Evolutionary conservation across 2,888 invertebrate species (phyloP).

Genomic region (Drosophila anomalipes): DNA sequence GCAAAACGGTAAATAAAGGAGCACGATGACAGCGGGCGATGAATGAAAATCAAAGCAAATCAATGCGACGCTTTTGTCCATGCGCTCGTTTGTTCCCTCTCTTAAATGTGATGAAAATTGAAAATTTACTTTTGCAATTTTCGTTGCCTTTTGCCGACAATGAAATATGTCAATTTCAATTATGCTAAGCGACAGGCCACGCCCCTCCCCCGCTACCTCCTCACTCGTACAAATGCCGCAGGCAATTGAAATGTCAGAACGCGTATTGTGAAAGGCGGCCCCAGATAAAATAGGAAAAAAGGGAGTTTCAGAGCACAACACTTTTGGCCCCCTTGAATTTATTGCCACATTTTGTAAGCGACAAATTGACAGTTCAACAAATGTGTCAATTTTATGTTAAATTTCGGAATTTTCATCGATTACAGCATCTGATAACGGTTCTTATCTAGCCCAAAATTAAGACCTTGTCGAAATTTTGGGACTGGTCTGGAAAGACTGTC

Average conservation of each 20-base stretch:
- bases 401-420: slow-evolving; percentile 62
- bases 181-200: slow-evolving; percentile 53
- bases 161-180: slow-evolving; percentile 79
- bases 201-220: background rate
- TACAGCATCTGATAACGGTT: slow-evolving; percentile 39
- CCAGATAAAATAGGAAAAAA: slow-evolving; percentile 1
- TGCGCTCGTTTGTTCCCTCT: slow-evolving; percentile 6
- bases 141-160: slow-evolving; percentile 61
- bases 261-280: slow-evolving; percentile 27
- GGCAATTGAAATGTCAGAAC: slow-evolving; percentile 63
- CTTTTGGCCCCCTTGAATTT: slow-evolving; percentile 30
- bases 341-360: slow-evolving; percentile 45
- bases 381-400: slow-evolving; percentile 71
- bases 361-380: slow-evolving; percentile 55
- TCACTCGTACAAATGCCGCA: slow-evolving; percentile 38
- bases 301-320: slow-evolving; percentile 12
- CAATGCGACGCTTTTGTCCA: slow-evolving; percentile 57
- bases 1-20: slow-evolving; percentile 72
- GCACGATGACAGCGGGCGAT: slow-evolving; percentile 62
- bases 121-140: slow-evolving; percentile 80
- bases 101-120: slow-evolving; percentile 70
- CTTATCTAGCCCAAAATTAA: slow-evolving; percentile 27
- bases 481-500: slow-evolving; percentile 10
- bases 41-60: slow-evolving; percentile 77
- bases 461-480: background rate